Percentiles rank a stretch among this genome's conserved stretches.
Evolutionary conservation across 37 sponge, comb jelly and placozoan species (phyloP).

Genomic region (Cladorhizidae sp.): DNA sequence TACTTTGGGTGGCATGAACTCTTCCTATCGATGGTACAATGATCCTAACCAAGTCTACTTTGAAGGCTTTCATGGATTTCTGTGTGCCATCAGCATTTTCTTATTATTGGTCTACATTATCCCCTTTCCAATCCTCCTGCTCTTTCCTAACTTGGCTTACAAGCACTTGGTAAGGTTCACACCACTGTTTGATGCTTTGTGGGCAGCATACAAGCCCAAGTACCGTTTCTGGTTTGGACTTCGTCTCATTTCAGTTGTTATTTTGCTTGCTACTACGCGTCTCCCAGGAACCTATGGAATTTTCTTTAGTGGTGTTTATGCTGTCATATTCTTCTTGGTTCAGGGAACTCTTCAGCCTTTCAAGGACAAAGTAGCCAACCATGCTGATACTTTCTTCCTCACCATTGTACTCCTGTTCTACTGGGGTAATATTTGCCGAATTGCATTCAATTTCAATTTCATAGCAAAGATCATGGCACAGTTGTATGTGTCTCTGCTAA

Average conservation of each 20-base stretch:
- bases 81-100: not conserved
- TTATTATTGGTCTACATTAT: slow-evolving; percentile 40
- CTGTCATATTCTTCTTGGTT: not conserved
- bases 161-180: slow-evolving; percentile 22
- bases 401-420: slow-evolving; percentile 9
- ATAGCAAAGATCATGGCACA: not conserved
- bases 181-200: slow-evolving; percentile 45
- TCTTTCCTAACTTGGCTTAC: slow-evolving; percentile 12
- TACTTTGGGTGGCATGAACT: not conserved
- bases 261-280: not conserved
- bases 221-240: slow-evolving; percentile 44
- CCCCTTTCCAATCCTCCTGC: slow-evolving; percentile 33
- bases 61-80: slow-evolving; percentile 22
- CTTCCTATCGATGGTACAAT: slow-evolving; percentile 23
- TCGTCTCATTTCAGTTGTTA: slow-evolving; percentile 1
- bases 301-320: not conserved
- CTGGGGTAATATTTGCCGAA: not conserved
- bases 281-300: not conserved
- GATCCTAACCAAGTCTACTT: slow-evolving; percentile 52
- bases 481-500: not conserved
- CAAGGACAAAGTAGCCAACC: slow-evolving; percentile 10
- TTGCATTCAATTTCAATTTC: too few species aligned
- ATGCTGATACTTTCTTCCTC: slow-evolving; percentile 8
- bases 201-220: slow-evolving; percentile 24
- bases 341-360: not conserved